Percentiles rank a stretch among this genome's conserved stretches.
These are phyloP conservation scores for Andrena fulva DNA, from an alignment of 2,888 invertebrate genomes.

Conservation along the genomic window DNA sequence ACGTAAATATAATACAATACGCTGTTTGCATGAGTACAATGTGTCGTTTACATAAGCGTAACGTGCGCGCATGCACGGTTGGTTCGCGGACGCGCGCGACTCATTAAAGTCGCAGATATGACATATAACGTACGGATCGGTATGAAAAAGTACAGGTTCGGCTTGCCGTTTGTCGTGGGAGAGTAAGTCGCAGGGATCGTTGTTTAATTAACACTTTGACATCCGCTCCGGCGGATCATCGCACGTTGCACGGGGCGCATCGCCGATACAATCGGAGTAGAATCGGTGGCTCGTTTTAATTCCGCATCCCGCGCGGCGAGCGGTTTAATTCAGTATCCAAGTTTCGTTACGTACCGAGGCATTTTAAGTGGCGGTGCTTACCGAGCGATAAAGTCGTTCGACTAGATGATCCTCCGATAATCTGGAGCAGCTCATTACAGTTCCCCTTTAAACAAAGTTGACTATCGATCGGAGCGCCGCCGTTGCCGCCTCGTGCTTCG, in stretches of 20 bases:
- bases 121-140: neutral
- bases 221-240: neutral
- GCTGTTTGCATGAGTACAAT: constrained; percentile 71
- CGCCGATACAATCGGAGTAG: too few species aligned
- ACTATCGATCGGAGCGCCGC: constrained; percentile 10
- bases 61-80: neutral
- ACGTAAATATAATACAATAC: constrained; percentile 61
- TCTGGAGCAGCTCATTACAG: constrained; percentile 11
- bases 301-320: too few species aligned
- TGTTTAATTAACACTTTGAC: neutral
- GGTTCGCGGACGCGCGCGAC: neutral
- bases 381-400: neutral
- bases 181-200: neutral
- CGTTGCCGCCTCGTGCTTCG: constrained; percentile 1
- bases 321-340: too few species aligned
- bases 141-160: neutral
- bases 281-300: too few species aligned
- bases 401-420: constrained; percentile 13
- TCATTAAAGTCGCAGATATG: constrained; percentile 20
- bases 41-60: constrained; percentile 55
- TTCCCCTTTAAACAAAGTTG: constrained; percentile 20
- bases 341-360: too few species aligned
- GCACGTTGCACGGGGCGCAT: neutral
- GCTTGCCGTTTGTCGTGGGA: neutral
- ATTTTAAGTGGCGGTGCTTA: neutral